These are phyloP conservation scores for Mesorhabditis sp. DNA, from an alignment of 2,888 invertebrate species.

Conservation along the genomic window DNA sequence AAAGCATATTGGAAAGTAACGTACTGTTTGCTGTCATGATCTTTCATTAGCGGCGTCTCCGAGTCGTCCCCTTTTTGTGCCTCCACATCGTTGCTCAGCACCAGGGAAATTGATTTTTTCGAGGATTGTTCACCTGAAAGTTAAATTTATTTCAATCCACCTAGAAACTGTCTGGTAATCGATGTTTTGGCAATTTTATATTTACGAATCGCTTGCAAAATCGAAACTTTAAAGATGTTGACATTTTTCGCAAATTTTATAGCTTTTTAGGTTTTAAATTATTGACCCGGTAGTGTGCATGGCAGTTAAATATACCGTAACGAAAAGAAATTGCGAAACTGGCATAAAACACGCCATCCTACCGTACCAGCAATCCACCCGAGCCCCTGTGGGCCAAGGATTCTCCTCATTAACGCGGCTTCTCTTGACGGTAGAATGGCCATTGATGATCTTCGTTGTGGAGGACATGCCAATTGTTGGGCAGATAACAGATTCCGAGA, in stretches of 20 bases:
- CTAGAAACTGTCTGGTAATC: no score
- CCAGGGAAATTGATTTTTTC: constrained; percentile 49
- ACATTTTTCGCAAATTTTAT: constrained; percentile 4
- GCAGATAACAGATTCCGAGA: constrained; percentile 9
- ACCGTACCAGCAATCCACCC: constrained; percentile 30
- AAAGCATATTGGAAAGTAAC: constrained; percentile 14
- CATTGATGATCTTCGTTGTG: constrained; percentile 17
- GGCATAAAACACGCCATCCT: neutral
- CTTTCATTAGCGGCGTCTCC: constrained; percentile 46
- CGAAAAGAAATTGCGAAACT: neutral
- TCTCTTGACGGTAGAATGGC: constrained; percentile 39
- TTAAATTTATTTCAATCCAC: neutral
- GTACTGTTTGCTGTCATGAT: constrained; percentile 42
- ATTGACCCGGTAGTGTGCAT: no score
- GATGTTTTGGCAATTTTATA: no score
- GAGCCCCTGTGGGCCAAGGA: constrained; percentile 47
- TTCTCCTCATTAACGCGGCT: constrained; percentile 43
- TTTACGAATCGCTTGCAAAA: neutral
- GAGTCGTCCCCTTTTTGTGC: constrained; percentile 33
- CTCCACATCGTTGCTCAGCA: constrained; percentile 48
- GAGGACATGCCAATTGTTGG: constrained; percentile 1
- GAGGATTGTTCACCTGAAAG: constrained; percentile 38
- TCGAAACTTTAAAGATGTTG: neutral
- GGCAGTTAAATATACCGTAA: neutral
- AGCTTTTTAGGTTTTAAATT: neutral